Percentiles rank a stretch among this genome's conserved stretches.
These are phyloP conservation scores for Pionites leucogaster DNA, from an alignment of 2,113 vertebrate species.

Conservation along the genomic window DNA sequence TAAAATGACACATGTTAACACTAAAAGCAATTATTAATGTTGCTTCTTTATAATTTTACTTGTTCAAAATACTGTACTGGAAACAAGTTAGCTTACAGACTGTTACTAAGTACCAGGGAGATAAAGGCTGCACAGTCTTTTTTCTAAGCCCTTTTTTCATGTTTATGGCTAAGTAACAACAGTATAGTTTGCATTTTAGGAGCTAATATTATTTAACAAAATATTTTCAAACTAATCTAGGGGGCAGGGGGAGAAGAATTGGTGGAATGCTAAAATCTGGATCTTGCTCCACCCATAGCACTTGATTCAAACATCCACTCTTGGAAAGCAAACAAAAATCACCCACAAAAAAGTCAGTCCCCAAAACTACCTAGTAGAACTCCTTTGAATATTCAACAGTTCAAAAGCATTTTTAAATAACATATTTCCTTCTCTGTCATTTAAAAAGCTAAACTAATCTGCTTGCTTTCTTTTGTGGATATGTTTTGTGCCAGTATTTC, in stretches of 20 bases:
- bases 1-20: neutral
- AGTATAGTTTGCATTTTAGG: neutral
- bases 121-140: neutral
- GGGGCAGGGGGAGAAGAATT: neutral
- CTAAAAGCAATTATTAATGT: neutral
- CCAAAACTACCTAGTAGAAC: conserved; percentile 5
- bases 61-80: neutral
- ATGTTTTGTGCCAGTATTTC: neutral
- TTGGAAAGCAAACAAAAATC: neutral
- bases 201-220: neutral
- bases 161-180: neutral
- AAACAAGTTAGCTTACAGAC: neutral
- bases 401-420: conserved; percentile 19
- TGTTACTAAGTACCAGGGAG: neutral
- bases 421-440: neutral
- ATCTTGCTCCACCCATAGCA: neutral
- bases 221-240: neutral
- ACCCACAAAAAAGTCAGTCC: neutral
- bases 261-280: neutral
- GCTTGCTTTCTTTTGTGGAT: neutral
- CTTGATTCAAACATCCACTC: neutral
- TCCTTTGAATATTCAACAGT: neutral
- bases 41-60: neutral
- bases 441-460: neutral
- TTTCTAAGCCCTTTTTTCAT: neutral